Conservation (phyloP, 2,888 invertebrate species). For the Microplitis manilae region DNA sequence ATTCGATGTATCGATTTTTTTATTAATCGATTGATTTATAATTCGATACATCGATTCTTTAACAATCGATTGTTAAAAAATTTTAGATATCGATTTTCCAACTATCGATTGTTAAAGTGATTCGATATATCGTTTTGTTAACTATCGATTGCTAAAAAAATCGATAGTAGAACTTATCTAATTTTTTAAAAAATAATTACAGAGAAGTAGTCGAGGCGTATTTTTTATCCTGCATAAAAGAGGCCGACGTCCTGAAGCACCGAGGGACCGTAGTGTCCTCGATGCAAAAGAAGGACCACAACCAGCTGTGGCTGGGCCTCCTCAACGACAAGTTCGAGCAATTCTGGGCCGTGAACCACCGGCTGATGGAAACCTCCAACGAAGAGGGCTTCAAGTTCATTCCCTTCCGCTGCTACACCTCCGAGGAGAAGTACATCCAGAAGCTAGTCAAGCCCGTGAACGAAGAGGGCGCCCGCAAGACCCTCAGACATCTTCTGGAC, state of each 20-base stretch:
- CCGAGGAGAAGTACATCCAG: conserved; percentile 82
- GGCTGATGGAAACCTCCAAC: conserved; percentile 90
- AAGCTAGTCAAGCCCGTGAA: conserved; percentile 83
- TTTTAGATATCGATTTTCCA: too few species aligned
- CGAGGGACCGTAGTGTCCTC: conserved; percentile 89
- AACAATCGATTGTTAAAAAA: too few species aligned
- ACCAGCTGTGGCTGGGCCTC: conserved; percentile 94
- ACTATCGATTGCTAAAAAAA: not conserved
- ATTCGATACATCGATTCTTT: too few species aligned
- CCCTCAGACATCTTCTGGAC: conserved; percentile 80
- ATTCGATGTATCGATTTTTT: too few species aligned
- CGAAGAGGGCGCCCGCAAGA: conserved; percentile 82
- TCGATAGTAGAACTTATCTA: not conserved
- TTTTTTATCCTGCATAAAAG: conserved; percentile 96
- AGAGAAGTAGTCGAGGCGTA: conserved; percentile 94
- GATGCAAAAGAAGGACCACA: conserved; percentile 97
- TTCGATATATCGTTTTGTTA: not conserved
- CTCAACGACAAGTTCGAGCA: conserved; percentile 98
- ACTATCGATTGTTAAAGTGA: too few species aligned
- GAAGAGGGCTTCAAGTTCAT: conserved; percentile 90
- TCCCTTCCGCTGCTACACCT: conserved; percentile 86
- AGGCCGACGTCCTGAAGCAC: conserved; percentile 98
- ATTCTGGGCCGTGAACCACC: conserved; percentile 97
- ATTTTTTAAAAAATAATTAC: conserved; percentile 56
- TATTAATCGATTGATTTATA: too few species aligned